phyloP scores from a whole-genome alignment of 2,888 invertebrate genomes.

The Entomobrya proxima region DNA sequence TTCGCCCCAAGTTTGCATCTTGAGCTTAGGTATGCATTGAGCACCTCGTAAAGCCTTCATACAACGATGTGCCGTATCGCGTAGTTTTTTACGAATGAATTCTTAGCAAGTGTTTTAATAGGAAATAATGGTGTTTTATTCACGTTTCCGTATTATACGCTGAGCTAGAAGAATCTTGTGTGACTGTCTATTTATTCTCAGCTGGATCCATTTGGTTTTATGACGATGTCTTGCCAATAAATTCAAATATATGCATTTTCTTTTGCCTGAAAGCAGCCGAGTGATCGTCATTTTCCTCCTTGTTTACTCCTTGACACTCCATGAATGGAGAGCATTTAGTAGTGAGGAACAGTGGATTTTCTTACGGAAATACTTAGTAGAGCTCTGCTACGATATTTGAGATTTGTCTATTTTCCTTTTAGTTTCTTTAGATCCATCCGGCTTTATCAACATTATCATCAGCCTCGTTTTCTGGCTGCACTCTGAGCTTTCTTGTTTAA shows the following conservation, averaged over 20 bases:
- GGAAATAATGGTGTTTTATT: constrained; percentile 13
- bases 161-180: constrained; percentile 17
- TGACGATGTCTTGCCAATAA: constrained; percentile 65
- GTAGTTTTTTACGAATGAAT: too few relatives aligned
- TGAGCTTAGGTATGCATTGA: constrained; percentile 15
- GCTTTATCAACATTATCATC: neutral
- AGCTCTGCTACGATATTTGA: neutral
- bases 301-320: constrained; percentile 45
- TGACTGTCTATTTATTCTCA: constrained; percentile 47
- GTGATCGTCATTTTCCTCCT: neutral
- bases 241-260: constrained; percentile 36
- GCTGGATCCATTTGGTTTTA: constrained; percentile 69
- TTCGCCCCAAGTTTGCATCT: constrained; percentile 49
- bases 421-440: neutral
- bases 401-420: neutral
- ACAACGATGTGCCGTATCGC: too few relatives aligned
- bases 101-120: constrained; percentile 30
- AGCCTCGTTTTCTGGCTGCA: neutral
- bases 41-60: neutral
- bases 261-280: neutral
- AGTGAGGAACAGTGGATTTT: neutral
- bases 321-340: constrained; percentile 47
- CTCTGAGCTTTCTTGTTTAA: constrained; percentile 37
- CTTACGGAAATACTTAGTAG: neutral
- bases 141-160: neutral